These are phyloP conservation scores for Potamarius usumacintae DNA, from an alignment of 2,113 vertebrate species.

Conservation along the genomic window DNA sequence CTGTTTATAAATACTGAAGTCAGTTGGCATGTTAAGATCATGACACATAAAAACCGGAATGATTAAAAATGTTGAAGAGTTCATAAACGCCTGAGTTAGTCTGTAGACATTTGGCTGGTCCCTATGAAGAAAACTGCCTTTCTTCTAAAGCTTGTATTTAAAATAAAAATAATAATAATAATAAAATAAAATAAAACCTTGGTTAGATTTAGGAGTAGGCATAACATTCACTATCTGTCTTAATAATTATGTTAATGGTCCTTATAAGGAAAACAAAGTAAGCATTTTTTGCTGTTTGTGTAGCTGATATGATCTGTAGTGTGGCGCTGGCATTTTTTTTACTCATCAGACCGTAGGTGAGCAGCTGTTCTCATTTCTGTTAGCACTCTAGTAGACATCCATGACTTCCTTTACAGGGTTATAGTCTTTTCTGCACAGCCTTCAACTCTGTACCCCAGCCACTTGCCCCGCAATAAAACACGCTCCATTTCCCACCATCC, in stretches of 20 bases:
- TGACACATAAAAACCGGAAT: not conserved
- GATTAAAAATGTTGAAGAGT: not conserved
- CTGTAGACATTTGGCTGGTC: not conserved
- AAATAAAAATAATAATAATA: too few relatives aligned
- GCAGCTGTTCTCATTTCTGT: not conserved
- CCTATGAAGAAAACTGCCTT: not conserved
- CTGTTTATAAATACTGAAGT: constrained; percentile 2
- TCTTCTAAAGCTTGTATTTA: not conserved
- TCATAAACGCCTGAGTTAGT: not conserved
- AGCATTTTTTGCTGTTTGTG: not conserved
- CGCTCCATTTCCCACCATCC: constrained; percentile 13
- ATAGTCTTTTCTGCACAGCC: not conserved
- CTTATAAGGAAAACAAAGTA: not conserved
- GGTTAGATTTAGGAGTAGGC: not conserved
- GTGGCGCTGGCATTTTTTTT: not conserved
- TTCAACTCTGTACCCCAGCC: not conserved
- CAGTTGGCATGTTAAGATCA: not conserved
- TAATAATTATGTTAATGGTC: not conserved
- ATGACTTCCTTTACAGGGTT: constrained; percentile 15
- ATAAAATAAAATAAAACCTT: too few relatives aligned
- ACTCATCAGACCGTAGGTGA: not conserved
- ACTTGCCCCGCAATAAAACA: constrained; percentile 17
- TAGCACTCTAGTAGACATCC: constrained; percentile 4
- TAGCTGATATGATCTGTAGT: not conserved
- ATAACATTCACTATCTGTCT: not conserved